Evolutionary conservation across 1,140 invertebrate species (phyloP).

Genomic region (Drosophila chauvacae): DNA sequence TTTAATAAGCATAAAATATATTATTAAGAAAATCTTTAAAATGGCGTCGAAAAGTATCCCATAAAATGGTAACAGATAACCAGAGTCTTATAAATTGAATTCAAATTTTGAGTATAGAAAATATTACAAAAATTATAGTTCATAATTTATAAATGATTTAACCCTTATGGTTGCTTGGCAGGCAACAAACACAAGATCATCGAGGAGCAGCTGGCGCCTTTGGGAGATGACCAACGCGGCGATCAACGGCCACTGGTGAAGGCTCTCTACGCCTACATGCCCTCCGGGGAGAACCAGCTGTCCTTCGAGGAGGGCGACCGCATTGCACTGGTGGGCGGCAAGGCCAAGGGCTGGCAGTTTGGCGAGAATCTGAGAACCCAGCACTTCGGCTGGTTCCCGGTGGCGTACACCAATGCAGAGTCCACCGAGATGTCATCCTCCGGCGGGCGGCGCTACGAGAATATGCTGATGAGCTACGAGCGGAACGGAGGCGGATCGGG

Average conservation of each 20-base stretch:
- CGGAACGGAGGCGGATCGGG: constrained; percentile 41
- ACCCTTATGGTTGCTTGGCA: constrained; percentile 7
- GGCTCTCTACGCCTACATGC: constrained; percentile 95
- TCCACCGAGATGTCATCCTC: constrained; percentile 35
- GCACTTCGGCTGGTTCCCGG: constrained; percentile 96
- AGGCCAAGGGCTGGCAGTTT: constrained; percentile 98
- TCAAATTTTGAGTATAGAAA: neutral
- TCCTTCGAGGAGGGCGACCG: constrained; percentile 96
- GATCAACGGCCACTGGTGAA: constrained; percentile 87
- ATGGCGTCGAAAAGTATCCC: neutral
- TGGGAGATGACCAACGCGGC: constrained; percentile 59
- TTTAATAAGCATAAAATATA: neutral
- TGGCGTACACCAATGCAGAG: constrained; percentile 93
- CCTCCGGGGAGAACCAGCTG: constrained; percentile 95
- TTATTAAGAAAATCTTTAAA: neutral
- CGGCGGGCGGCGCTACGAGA: constrained; percentile 55
- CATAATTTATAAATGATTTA: neutral
- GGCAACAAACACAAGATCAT: constrained; percentile 75
- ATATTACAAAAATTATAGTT: too few species aligned
- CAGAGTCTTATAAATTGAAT: neutral
- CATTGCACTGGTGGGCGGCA: constrained; percentile 94
- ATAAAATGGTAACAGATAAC: neutral
- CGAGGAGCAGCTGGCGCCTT: constrained; percentile 56
- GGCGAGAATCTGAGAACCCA: constrained; percentile 96
- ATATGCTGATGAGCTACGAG: constrained; percentile 71